Evolutionary conservation across 2,797 vertebrate species (phyloP), one percentile per base, ranked within the genome.

Genomic region (Pagetopsis macropterus): DNA sequence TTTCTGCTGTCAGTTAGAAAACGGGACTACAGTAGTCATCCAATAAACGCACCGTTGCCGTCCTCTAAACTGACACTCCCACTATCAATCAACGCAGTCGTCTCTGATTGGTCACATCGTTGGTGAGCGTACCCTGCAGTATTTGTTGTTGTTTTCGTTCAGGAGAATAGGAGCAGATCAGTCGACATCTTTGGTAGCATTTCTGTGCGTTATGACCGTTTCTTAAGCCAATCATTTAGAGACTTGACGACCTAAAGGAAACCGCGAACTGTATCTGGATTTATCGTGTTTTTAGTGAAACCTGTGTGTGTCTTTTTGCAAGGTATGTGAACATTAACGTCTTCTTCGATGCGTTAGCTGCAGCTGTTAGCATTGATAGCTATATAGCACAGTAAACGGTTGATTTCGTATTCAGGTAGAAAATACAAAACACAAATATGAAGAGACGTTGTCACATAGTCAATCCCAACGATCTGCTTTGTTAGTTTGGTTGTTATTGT

Each of bases 101-200:
- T 50, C n/a, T 79, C 15, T 79, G 68, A 93, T 93, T 93, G 88
- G 94, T 19, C 62, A 23, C 1, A 6, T 3, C 16, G 12, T 17
- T 4, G 3, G 5, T 3, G 59, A 84, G 80, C 50, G 82, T 37
- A 9, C 33, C 8, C 33, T 54, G 11, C 49, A 13, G 40, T 6
- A 14, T 89, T 88, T 94, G 92, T 94, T 94, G 92, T 94, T 93
- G 90, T 92, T 93, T 88, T 91, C 79, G 79, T 83, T 58, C 55
- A 56, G 62, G 76, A 65, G 63, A 79, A 76, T 9, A 83, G 27
- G 27, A 84, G 60, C 81, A 44, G 77, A 54, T 9, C 60, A 72
- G 91, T 84, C 86, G 93, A 94, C 92, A 92, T 93, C 89, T 94
- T 94, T 19, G 19, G 37, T 7, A 15, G 11, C 4, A 1, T 64